phyloP scores from a whole-genome alignment of 2,888 invertebrate genomes.

The Buathra laborator region DNA sequence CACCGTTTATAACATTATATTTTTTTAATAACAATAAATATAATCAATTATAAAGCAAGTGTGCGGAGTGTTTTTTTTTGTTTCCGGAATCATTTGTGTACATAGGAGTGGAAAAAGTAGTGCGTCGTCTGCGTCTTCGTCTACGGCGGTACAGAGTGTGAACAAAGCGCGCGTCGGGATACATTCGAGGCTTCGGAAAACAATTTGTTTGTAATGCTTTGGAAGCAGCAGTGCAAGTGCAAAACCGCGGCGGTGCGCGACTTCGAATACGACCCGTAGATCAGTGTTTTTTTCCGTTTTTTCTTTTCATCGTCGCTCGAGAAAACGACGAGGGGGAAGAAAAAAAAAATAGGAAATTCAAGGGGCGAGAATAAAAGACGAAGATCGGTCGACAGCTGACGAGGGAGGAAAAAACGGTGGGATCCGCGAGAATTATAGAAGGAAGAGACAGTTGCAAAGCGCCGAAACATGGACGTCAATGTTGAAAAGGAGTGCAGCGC shows the following conservation, averaged over 20 bases:
- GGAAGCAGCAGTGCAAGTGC: conserved; percentile 54
- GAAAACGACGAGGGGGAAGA: not conserved
- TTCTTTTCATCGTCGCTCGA: not conserved
- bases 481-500: conserved; percentile 95
- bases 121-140: not conserved
- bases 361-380: not conserved
- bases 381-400: conserved; percentile 10
- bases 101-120: conserved; percentile 1
- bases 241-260: conserved; percentile 12
- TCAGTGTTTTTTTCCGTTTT: not conserved
- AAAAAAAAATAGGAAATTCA: not conserved
- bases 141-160: not conserved
- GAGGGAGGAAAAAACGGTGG: not conserved
- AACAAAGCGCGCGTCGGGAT: conserved; percentile 28
- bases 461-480: conserved; percentile 89
- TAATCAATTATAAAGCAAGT: too few species aligned
- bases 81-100: not conserved
- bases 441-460: conserved; percentile 33
- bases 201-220: conserved; percentile 53
- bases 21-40: too few species aligned
- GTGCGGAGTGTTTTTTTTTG: too few species aligned
- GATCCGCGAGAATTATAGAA: conserved; percentile 1
- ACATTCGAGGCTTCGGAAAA: conserved; percentile 11
- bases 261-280: not conserved
- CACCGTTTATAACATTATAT: too few species aligned